Percentiles rank a stretch among this genome's conserved stretches.
These are phyloP conservation scores for Dicyrtoma fusca DNA, from an alignment of 2,888 invertebrate genomes.

Conservation along the genomic window DNA sequence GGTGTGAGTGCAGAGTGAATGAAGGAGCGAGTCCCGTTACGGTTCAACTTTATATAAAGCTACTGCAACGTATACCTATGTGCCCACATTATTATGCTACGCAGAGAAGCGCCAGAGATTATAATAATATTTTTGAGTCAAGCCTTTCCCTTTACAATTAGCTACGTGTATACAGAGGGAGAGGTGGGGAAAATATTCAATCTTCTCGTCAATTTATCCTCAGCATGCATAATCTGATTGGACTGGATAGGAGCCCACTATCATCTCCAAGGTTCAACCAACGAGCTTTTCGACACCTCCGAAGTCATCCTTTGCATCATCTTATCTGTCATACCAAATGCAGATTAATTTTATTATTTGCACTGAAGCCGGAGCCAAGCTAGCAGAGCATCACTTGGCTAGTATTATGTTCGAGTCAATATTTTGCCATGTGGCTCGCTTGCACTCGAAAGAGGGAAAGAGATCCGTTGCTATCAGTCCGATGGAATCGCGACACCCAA, in stretches of 20 bases:
- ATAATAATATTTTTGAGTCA: constrained; percentile 20
- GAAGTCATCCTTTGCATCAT: background rate
- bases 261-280: background rate
- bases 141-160: background rate
- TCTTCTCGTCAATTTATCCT: background rate
- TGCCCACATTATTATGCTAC: too few relatives aligned
- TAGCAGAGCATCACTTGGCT: too few relatives aligned
- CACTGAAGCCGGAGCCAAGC: too few relatives aligned
- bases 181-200: constrained; percentile 15
- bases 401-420: too few relatives aligned
- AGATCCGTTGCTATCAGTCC: too few relatives aligned
- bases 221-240: constrained; percentile 4
- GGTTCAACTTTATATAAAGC: constrained; percentile 24
- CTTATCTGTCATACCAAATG: constrained; percentile 1
- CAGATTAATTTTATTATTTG: too few relatives aligned
- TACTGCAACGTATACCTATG: background rate
- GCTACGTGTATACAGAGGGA: background rate
- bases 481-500: too few relatives aligned
- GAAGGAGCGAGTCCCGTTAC: constrained; percentile 19
- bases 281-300: constrained; percentile 21
- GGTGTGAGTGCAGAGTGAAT: background rate
- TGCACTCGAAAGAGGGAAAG: too few relatives aligned
- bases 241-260: background rate
- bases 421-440: too few relatives aligned
- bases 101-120: background rate